Conservation (phyloP, 2,113 vertebrate genomes). For the Prolemur simus region DNA sequence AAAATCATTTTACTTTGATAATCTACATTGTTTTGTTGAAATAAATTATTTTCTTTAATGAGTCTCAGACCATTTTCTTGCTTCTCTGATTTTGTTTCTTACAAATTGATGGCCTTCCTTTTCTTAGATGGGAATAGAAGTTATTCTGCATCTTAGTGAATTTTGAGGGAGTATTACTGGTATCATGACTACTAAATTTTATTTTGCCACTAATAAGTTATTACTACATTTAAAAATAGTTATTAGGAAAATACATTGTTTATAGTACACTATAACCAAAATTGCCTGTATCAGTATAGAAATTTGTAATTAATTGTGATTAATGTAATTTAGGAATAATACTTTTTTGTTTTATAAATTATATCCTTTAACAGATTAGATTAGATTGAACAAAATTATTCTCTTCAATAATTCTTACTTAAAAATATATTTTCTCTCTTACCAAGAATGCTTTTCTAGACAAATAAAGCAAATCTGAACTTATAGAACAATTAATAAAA, state of each 20-base stretch:
- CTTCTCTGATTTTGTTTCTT: background rate
- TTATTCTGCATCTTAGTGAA: background rate
- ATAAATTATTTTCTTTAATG: background rate
- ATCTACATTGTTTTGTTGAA: background rate
- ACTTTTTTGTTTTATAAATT: conserved; percentile 32
- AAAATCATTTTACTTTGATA: background rate
- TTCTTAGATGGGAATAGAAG: background rate
- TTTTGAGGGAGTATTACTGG: background rate
- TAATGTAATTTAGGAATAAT: conserved; percentile 29
- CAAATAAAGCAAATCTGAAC: background rate
- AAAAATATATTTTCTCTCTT: background rate
- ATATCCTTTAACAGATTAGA: background rate
- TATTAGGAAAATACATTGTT: background rate
- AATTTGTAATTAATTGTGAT: conserved; percentile 35
- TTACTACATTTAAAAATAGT: conserved; percentile 56
- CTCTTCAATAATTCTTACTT: background rate
- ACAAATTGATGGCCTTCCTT: background rate
- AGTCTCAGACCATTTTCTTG: background rate
- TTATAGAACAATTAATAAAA: background rate
- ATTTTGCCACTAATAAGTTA: conserved; percentile 60
- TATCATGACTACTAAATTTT: conserved; percentile 44
- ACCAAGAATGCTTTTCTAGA: background rate
- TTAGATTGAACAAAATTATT: conserved; percentile 3
- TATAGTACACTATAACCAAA: background rate
- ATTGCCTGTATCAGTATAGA: background rate